Evolutionary conservation across 2,797 vertebrate genomes (phyloP).

Genomic region (Danio aesculapii): DNA sequence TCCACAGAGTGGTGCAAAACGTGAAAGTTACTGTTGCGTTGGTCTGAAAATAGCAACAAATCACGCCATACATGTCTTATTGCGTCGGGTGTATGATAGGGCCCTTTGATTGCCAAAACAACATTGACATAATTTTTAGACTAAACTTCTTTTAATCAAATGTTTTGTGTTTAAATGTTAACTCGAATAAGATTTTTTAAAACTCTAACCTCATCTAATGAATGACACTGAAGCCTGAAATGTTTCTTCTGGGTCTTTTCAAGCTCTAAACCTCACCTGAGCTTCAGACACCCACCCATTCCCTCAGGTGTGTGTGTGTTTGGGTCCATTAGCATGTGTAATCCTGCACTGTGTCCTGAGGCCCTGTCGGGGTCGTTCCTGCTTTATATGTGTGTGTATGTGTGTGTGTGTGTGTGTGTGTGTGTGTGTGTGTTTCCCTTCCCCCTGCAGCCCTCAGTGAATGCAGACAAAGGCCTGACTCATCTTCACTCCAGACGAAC

Average conservation of each 20-base stretch:
- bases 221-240: background rate
- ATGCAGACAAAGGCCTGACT: conserved; percentile 61
- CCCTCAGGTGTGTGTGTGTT: background rate
- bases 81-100: too few species aligned
- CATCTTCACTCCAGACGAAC: conserved; percentile 56
- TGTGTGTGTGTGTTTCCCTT: background rate
- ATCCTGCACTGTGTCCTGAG: conserved; percentile 40
- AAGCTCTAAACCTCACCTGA: background rate
- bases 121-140: background rate
- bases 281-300: background rate
- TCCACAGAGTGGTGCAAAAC: too few species aligned
- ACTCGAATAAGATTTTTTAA: background rate
- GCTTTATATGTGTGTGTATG: conserved; percentile 23
- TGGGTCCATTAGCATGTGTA: conserved; percentile 46
- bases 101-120: too few species aligned
- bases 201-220: background rate
- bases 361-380: conserved; percentile 33
- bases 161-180: background rate
- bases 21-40: too few species aligned
- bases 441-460: conserved; percentile 47
- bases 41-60: too few species aligned
- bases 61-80: too few species aligned
- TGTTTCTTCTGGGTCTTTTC: background rate
- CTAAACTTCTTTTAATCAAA: background rate
- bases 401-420: background rate